A percentile compares a stretch with the other conserved stretches of the same genome.
Evolutionary conservation across 2,113 vertebrate species (phyloP).

Genomic region (mouse (Mus musculus)): DNA sequence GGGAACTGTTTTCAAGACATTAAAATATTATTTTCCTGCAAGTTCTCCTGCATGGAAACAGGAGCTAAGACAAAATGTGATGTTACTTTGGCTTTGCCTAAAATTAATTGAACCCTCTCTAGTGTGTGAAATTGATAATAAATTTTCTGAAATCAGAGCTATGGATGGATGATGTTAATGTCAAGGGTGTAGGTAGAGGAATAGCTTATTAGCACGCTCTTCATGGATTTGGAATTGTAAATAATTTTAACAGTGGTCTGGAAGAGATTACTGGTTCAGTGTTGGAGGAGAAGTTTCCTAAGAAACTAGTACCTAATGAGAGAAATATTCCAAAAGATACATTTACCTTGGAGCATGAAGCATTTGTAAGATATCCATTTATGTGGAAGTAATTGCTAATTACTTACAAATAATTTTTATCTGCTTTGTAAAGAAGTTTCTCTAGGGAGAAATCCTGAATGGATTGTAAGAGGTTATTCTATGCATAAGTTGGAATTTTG

Average conservation of each 20-base stretch:
- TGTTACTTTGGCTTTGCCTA: neutral
- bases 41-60: neutral
- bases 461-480: neutral
- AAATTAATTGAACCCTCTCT: neutral
- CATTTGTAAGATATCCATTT: too few relatives aligned
- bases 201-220: neutral
- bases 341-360: neutral
- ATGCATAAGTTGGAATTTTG: neutral
- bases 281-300: neutral
- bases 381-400: neutral
- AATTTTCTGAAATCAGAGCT: neutral
- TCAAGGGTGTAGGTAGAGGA: neutral
- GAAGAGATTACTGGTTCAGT: neutral
- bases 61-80: neutral
- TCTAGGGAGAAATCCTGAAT: neutral
- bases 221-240: neutral
- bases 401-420: neutral
- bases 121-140: neutral
- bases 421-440: neutral
- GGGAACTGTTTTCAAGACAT: conserved; percentile 66
- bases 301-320: neutral
- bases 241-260: neutral
- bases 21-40: conserved; percentile 67
- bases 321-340: neutral
- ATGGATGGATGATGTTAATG: neutral